Conservation (phyloP, 1,140 invertebrate species). For the Aphidius ervi region DNA sequence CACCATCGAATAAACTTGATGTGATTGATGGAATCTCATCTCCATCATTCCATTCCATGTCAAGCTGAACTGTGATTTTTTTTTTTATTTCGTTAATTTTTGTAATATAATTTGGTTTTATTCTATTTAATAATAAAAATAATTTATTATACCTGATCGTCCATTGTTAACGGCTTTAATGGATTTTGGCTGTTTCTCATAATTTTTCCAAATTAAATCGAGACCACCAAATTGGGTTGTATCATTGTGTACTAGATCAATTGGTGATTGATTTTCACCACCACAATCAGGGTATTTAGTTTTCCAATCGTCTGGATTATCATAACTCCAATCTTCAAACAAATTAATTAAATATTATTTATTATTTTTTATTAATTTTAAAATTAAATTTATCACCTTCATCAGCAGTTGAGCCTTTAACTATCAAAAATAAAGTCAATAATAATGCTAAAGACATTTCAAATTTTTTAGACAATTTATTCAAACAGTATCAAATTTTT, state of each 20-base stretch:
- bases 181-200: not conserved
- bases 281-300: not conserved
- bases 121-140: not conserved
- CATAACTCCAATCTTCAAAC: not conserved
- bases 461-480: too few relatives aligned
- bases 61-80: not conserved
- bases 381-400: too few relatives aligned
- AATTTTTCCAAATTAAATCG: not conserved
- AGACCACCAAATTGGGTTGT: not conserved
- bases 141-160: not conserved
- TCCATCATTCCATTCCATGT: not conserved
- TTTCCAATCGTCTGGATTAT: not conserved
- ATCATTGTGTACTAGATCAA: not conserved
- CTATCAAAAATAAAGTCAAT: too few relatives aligned
- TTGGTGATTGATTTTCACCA: constrained; percentile 7
- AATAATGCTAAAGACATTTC: too few relatives aligned
- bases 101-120: too few relatives aligned
- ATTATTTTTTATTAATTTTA: too few relatives aligned
- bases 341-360: too few relatives aligned
- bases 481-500: too few relatives aligned
- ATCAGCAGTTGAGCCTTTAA: too few relatives aligned
- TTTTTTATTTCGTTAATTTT: too few relatives aligned
- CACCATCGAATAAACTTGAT: constrained; percentile 7
- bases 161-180: not conserved
- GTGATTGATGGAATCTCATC: constrained; percentile 3